phyloP scores from a whole-genome alignment of 1,140 invertebrate genomes.

The Macrobrachium nipponense region DNA sequence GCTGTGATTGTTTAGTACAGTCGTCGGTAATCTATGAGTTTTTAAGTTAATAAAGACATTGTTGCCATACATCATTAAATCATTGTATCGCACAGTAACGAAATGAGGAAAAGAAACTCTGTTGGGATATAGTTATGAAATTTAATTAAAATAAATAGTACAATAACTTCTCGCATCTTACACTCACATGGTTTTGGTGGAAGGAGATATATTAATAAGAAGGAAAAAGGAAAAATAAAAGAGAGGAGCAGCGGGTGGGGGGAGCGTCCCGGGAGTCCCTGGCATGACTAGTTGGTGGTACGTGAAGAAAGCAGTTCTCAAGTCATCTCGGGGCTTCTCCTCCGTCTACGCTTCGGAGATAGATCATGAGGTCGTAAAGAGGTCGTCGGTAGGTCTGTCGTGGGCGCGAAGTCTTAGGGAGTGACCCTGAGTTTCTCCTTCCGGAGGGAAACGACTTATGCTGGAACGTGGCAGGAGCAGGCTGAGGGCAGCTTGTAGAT shows the following conservation, averaged over 20 bases:
- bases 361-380: background rate
- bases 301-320: conserved; percentile 12
- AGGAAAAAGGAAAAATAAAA: background rate
- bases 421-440: too few relatives aligned
- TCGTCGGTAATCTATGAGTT: too few relatives aligned
- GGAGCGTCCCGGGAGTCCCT: background rate
- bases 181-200: background rate
- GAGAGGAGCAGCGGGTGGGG: background rate
- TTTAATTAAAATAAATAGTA: too few relatives aligned
- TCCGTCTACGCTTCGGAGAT: background rate
- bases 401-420: background rate
- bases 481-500: conserved; percentile 64
- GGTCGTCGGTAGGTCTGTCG: background rate
- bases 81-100: too few relatives aligned
- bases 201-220: too few relatives aligned
- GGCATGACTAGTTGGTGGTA: background rate
- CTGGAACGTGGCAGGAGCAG: conserved; percentile 64
- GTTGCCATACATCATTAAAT: too few relatives aligned
- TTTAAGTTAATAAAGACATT: too few relatives aligned
- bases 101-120: too few relatives aligned
- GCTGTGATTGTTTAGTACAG: too few relatives aligned
- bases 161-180: background rate
- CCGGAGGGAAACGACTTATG: background rate
- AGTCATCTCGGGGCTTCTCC: background rate
- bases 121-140: too few relatives aligned